A percentile compares a stretch with the other conserved stretches of the same genome.
phyloP scores from a whole-genome alignment of 2,888 invertebrate genomes.

The Drosophila yooni region DNA sequence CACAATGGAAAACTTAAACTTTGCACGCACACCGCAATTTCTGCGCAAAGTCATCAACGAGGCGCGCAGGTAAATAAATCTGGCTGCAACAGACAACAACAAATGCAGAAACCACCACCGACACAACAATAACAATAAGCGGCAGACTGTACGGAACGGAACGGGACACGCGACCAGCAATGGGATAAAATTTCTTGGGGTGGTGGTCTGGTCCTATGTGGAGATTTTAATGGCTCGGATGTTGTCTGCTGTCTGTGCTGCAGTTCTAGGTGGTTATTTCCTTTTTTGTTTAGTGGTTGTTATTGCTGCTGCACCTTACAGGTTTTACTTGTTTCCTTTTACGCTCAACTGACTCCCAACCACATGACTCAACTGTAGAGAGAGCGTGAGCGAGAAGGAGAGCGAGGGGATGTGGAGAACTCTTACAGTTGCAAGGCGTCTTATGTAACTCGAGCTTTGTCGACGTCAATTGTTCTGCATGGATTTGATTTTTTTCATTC shows the following conservation, averaged over 20 bases:
- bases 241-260: conserved; percentile 40
- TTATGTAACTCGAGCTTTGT: conserved; percentile 76
- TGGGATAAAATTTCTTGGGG: conserved; percentile 30
- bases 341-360: conserved; percentile 27
- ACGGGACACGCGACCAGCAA: conserved; percentile 3
- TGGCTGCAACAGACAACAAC: conserved; percentile 38
- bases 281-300: conserved; percentile 31
- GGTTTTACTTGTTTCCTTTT: conserved; percentile 70
- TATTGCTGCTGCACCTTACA: conserved; percentile 71
- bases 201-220: conserved; percentile 19
- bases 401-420: background rate
- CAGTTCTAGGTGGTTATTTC: conserved; percentile 19
- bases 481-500: conserved; percentile 22
- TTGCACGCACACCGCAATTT: conserved; percentile 84
- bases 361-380: conserved; percentile 20
- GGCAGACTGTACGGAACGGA: conserved; percentile 32
- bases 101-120: conserved; percentile 46
- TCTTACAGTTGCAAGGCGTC: conserved; percentile 51
- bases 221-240: conserved; percentile 22
- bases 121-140: conserved; percentile 17
- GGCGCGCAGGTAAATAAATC: conserved; percentile 78
- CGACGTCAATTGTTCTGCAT: conserved; percentile 65
- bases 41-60: conserved; percentile 84
- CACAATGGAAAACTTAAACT: conserved; percentile 84
- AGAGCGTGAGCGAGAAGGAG: background rate